A percentile compares a stretch with the other conserved stretches of the same genome.
Conservation (phyloP, 1,140 invertebrate genomes). For the Sesamia nonagrioides region DNA sequence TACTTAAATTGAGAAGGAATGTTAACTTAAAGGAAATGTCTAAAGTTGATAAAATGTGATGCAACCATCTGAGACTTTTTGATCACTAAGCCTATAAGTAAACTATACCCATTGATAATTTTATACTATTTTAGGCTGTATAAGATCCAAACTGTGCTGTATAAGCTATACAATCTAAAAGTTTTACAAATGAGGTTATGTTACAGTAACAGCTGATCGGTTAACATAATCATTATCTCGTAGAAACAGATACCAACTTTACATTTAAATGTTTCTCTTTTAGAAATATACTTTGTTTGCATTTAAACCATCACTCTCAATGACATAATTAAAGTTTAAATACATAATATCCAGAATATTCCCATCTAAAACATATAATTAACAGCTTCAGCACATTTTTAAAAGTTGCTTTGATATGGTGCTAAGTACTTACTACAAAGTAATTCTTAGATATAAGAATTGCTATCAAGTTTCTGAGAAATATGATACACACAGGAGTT, state of each 20-base stretch:
- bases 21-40: neutral
- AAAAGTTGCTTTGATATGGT: neutral
- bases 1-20: neutral
- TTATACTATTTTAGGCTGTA: no score
- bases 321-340: no score
- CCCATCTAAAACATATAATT: no score
- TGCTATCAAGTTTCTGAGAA: slow-evolving; percentile 35
- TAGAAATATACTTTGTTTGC: neutral
- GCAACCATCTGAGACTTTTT: neutral
- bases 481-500: slow-evolving; percentile 16
- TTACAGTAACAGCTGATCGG: neutral
- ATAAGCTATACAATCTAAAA: neutral
- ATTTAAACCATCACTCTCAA: neutral
- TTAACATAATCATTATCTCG: neutral
- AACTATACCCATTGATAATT: no score
- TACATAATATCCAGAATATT: no score
- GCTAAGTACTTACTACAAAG: neutral
- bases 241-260: neutral
- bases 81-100: neutral
- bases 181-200: neutral
- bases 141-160: neutral
- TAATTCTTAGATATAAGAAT: neutral
- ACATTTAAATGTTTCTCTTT: neutral
- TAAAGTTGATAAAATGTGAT: slow-evolving; percentile 4
- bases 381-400: neutral